A percentile compares a stretch with the other conserved stretches of the same genome.
phyloP scores from a whole-genome alignment of 2,113 vertebrate genomes.

The Trochalopteron elliotii region DNA sequence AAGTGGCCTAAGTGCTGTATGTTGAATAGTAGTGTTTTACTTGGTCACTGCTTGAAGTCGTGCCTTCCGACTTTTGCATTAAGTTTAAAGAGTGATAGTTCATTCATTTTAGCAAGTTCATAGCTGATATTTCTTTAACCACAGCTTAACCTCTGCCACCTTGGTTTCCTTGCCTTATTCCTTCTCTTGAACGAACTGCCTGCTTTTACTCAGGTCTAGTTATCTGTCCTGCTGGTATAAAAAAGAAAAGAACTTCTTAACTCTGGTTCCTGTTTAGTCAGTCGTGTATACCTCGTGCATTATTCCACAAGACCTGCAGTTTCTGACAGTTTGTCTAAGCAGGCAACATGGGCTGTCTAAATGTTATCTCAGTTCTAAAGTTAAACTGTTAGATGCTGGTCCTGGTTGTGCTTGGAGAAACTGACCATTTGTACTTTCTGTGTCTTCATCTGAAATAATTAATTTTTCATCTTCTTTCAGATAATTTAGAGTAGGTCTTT shows the following conservation, averaged over 20 bases:
- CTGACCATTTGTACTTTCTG: not conserved
- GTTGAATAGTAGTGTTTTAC: not conserved
- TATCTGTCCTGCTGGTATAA: not conserved
- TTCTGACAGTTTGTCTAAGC: not conserved
- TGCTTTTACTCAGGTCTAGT: not conserved
- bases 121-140: not conserved
- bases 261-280: not conserved
- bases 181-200: not conserved
- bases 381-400: not conserved
- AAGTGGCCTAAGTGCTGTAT: not conserved
- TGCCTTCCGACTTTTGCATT: not conserved
- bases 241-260: not conserved
- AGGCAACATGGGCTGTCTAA: not conserved
- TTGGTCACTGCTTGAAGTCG: not conserved
- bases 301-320: not conserved
- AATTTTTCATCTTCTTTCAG: not conserved
- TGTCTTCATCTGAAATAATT: not conserved
- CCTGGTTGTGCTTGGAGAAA: not conserved
- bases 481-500: not conserved
- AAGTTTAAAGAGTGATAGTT: not conserved
- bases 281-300: accelerated
- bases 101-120: not conserved
- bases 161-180: not conserved
- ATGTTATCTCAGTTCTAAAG: not conserved
- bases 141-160: not conserved